A percentile compares a stretch with the other conserved stretches of the same genome.
phyloP scores from a whole-genome alignment of 2,888 invertebrate species.

The Meliscaeva auricollis region DNA sequence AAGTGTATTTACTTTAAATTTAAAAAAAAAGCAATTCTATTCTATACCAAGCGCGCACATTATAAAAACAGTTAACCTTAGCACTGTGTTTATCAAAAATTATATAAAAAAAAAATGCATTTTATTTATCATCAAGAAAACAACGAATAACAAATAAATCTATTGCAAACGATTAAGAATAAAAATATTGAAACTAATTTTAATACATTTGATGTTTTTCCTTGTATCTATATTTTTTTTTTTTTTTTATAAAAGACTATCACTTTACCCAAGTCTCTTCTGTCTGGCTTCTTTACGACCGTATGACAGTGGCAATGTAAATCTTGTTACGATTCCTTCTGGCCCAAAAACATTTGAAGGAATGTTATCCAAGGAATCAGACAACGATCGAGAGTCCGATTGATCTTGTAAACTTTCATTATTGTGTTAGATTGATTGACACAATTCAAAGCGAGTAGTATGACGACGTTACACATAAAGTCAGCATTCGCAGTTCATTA shows the following conservation, averaged over 20 bases:
- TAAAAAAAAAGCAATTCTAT: conserved; percentile 44
- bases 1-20: conserved; percentile 61
- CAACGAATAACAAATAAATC: conserved; percentile 27
- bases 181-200: conserved; percentile 29
- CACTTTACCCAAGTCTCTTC: conserved; percentile 91
- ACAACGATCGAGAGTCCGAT: conserved; percentile 84
- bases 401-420: conserved; percentile 84
- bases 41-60: conserved; percentile 48
- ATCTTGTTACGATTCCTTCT: conserved; percentile 87
- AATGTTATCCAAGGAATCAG: conserved; percentile 87
- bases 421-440: conserved; percentile 23
- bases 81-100: conserved; percentile 29
- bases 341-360: conserved; percentile 86
- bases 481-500: conserved; percentile 59
- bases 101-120: conserved; percentile 24
- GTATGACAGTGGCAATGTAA: conserved; percentile 90
- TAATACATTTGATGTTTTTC: conserved; percentile 44
- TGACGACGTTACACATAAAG: conserved; percentile 20
- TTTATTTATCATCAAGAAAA: conserved; percentile 36
- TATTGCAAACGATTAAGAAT: conserved; percentile 57
- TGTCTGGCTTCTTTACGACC: conserved; percentile 91
- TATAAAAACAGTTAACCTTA: conserved; percentile 42
- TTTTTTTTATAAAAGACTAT: conserved; percentile 41
- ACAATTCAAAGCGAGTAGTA: conserved; percentile 2
- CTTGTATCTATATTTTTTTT: conserved; percentile 35